Evolutionary conservation across 2,113 vertebrate species (phyloP).

Genomic region (Chinchilla lanigera): DNA sequence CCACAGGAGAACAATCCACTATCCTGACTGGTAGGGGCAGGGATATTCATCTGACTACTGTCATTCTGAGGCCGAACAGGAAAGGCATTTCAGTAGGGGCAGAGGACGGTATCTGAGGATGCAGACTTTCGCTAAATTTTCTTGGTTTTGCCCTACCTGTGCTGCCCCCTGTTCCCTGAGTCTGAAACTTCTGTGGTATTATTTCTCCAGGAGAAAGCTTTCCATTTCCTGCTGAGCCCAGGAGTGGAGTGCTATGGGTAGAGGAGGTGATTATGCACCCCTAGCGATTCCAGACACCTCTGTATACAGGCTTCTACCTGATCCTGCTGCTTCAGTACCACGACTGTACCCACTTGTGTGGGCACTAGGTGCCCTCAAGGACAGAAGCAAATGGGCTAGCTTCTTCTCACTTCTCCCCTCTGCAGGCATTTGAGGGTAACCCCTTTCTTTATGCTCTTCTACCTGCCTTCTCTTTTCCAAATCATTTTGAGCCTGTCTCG

Average conservation of each 20-base stretch:
- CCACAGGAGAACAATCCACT: background rate
- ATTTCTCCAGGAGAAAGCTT: background rate
- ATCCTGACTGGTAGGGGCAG: background rate
- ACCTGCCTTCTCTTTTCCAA: background rate
- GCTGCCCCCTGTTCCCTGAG: background rate
- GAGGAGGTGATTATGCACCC: background rate
- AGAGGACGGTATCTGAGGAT: background rate
- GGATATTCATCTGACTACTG: background rate
- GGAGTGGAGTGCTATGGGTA: background rate
- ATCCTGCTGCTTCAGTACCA: background rate
- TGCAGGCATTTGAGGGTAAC: background rate
- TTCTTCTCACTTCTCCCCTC: background rate
- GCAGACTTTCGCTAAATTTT: background rate
- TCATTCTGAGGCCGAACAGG: background rate
- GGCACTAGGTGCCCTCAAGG: background rate
- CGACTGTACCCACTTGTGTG: rapidly evolving
- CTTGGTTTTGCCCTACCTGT: background rate
- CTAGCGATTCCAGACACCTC: background rate
- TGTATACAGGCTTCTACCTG: background rate
- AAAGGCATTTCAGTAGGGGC: background rate
- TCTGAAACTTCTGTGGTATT: background rate
- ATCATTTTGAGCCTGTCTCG: background rate
- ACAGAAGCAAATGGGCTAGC: background rate
- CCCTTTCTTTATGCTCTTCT: background rate
- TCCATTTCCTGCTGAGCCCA: background rate